Evolutionary conservation across 2,113 vertebrate species (phyloP).

Genomic region (Coturnix japonica): DNA sequence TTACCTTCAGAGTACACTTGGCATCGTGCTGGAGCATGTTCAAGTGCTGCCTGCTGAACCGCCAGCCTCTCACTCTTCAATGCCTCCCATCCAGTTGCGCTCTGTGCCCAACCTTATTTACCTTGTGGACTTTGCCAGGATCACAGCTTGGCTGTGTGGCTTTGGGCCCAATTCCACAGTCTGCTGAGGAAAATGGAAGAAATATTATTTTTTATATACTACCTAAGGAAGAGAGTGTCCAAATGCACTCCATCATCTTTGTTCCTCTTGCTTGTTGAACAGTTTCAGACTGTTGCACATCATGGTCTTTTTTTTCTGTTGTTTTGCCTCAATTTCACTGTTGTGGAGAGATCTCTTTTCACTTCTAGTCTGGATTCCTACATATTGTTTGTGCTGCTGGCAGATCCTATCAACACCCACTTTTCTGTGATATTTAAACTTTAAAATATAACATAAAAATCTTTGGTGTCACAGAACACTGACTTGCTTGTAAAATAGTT

Average conservation of each 20-base stretch:
- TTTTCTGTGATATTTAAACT: conserved; percentile 58
- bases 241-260: conserved; percentile 43
- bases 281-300: not conserved
- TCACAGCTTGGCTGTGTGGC: conserved; percentile 64
- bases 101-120: conserved; percentile 53
- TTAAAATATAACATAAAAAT: conserved; percentile 59
- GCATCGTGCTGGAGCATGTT: not conserved
- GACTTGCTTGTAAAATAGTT: conserved; percentile 62
- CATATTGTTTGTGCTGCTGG: conserved; percentile 72
- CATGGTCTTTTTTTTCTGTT: not conserved
- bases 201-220: conserved; percentile 26
- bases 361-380: conserved; percentile 28
- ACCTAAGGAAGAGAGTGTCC: conserved; percentile 13
- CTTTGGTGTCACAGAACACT: conserved; percentile 56
- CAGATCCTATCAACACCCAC: conserved; percentile 67
- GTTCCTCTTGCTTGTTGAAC: not conserved
- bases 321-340: not conserved
- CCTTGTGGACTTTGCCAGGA: conserved; percentile 58
- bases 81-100: conserved; percentile 34
- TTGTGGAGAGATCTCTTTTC: not conserved
- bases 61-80: not conserved
- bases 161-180: conserved; percentile 16
- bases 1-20: not conserved
- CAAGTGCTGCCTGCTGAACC: not conserved
- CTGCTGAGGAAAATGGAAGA: conserved; percentile 46